Evolutionary conservation across 2,113 vertebrate species (phyloP), one percentile per base, ranked within the genome.

Genomic region (Lota lota): DNA sequence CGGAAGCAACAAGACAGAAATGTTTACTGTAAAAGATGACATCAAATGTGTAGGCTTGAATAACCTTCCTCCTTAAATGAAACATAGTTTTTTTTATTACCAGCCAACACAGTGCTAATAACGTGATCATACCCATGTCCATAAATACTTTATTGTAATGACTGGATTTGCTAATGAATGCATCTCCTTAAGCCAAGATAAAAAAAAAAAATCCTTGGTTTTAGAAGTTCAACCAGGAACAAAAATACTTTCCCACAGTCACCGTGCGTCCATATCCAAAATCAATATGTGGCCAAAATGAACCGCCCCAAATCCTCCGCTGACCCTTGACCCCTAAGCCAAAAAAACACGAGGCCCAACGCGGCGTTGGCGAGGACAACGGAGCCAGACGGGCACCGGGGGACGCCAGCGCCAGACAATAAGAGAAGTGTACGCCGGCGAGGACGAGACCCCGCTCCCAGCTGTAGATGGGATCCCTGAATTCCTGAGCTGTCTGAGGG

Each of bases 381-480:
- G 84, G 92, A 92, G 88, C 81, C 85, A 91, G 90, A 91, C 89
- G 79, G 91, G 89, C 82, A 78, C 91, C 88, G 85, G 86, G 88
- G 88, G 92, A 92, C 84, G 85, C 82, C 88, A 72, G 59, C 33
- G 22, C 56, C 78, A 88, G 88, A 92, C 90, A 93, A 91, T 89
- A 80, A 89, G 77, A 74, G 59, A 24, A 73, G 69, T 75, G 83
- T 75, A 90, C 85, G 76, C 69, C 83, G 88, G 89, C 91, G 91
- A 88, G 85, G 88, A 85, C 86, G 87, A 92, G 91, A 93, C 93
- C 91, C 87, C 88, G 87, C 85, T 91, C 91, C 87, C 91, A 85
- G 92, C 89, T 89, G 89, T 89, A 92, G 91, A 88, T 87, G 88
- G 81, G 88, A 92, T 92, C 87, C 88, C 87, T 24, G 86, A 91